Evolutionary conservation across 2,113 vertebrate genomes (phyloP).

Genomic region (Rhegmatorhina hoffmannsi): DNA sequence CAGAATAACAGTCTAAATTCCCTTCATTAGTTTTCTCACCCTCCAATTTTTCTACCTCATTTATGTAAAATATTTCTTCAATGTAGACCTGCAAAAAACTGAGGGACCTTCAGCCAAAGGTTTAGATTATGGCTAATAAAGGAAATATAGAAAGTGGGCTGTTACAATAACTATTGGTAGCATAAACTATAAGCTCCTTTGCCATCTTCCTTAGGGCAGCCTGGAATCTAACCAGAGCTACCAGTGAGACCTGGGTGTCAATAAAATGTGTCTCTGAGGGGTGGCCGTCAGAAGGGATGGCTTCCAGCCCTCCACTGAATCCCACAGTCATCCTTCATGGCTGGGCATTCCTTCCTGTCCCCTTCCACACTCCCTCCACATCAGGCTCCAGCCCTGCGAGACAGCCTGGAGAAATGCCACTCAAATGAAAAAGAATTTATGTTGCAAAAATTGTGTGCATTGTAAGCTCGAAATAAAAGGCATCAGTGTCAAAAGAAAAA

Average conservation of each 20-base stretch:
- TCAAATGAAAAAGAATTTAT: not conserved
- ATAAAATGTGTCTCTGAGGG: not conserved
- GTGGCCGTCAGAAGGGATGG: not conserved
- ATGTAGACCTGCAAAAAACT: not conserved
- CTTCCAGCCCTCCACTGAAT: fast-evolving
- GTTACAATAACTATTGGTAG: not conserved
- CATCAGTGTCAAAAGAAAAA: not conserved
- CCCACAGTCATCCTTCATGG: not conserved
- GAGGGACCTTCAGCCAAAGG: not conserved
- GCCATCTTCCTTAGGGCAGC: not conserved
- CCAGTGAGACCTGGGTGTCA: not conserved
- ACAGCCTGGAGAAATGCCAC: not conserved
- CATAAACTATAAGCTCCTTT: not conserved
- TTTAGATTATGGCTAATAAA: not conserved
- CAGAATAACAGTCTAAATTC: not conserved
- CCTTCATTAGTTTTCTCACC: not conserved
- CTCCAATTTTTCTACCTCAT: not conserved
- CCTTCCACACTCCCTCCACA: not conserved
- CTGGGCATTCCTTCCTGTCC: fast-evolving
- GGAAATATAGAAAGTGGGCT: not conserved
- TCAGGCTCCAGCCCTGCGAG: not conserved
- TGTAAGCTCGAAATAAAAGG: conserved; percentile 29
- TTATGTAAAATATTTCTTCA: not conserved
- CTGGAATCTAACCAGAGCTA: not conserved
- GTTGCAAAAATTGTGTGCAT: not conserved